phyloP scores from a whole-genome alignment of 2,888 invertebrate genomes.

The Sminthurinus aureus region DNA sequence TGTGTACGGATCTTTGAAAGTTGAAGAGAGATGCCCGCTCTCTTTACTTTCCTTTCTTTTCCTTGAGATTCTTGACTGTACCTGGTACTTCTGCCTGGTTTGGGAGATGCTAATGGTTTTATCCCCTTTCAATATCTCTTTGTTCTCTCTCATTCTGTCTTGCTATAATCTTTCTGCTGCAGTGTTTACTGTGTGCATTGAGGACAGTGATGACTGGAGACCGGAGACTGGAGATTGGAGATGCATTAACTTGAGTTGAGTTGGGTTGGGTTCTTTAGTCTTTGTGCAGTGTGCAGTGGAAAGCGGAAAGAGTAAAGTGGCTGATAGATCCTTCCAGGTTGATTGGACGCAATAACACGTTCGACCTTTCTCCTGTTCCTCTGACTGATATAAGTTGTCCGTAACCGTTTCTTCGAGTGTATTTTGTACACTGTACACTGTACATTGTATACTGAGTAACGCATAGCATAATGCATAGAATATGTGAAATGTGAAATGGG shows the following conservation, averaged over 20 bases:
- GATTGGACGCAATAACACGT: slow-evolving; percentile 27
- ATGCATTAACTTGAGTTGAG: slow-evolving; percentile 30
- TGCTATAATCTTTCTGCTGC: no score
- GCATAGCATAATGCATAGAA: no score
- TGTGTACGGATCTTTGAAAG: background rate
- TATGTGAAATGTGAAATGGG: background rate
- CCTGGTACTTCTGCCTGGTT: no score
- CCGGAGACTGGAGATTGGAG: no score
- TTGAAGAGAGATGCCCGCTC: background rate
- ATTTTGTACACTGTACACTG: background rate
- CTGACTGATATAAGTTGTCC: background rate
- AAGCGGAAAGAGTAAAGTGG: background rate
- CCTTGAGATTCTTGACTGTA: background rate
- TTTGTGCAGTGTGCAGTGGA: no score
- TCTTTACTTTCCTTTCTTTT: background rate
- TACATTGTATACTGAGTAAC: background rate
- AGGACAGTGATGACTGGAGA: no score
- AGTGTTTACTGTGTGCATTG: no score
- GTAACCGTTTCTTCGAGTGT: background rate
- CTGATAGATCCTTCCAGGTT: slow-evolving; percentile 3
- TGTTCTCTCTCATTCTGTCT: no score
- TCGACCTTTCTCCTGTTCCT: background rate
- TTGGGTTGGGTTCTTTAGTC: slow-evolving; percentile 8
- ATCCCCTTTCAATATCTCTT: background rate
- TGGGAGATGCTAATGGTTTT: slow-evolving; percentile 16